Percentiles rank a stretch among this genome's conserved stretches.
phyloP scores from a whole-genome alignment of 1,140 invertebrate species.

The Cyrtorhinus lividipennis region DNA sequence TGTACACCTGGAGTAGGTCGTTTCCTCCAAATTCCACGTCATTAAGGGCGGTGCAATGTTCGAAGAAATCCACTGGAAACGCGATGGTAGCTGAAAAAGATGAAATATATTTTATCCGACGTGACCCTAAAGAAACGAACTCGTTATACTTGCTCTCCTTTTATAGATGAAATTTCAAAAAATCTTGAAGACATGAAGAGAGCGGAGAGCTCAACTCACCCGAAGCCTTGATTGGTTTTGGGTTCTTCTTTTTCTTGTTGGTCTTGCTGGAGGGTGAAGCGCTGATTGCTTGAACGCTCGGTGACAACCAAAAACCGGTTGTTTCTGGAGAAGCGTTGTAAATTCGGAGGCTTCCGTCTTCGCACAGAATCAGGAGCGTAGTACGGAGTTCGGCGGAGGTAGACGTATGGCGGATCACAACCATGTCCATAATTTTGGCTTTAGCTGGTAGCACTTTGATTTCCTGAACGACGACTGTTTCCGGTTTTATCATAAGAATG shows the following conservation, averaged over 20 bases:
- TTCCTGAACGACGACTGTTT: slow-evolving; percentile 77
- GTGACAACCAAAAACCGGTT: slow-evolving; percentile 67
- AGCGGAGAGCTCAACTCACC: too few relatives aligned
- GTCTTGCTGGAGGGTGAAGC: slow-evolving; percentile 32
- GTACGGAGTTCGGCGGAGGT: slow-evolving; percentile 65
- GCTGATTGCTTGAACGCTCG: slow-evolving; percentile 53
- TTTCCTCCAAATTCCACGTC: slow-evolving; percentile 93
- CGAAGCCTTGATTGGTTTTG: slow-evolving; percentile 38
- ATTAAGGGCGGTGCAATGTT: slow-evolving; percentile 77
- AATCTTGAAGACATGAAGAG: too few relatives aligned
- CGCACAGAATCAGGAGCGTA: slow-evolving; percentile 83
- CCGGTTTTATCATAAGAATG: slow-evolving; percentile 82
- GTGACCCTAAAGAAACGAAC: background rate
- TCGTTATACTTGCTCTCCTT: too few relatives aligned
- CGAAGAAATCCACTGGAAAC: slow-evolving; percentile 94
- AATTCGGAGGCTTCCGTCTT: slow-evolving; percentile 89
- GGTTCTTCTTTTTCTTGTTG: slow-evolving; percentile 41
- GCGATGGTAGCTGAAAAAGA: slow-evolving; percentile 33
- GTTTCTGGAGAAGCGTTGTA: slow-evolving; percentile 62
- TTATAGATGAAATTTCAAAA: too few relatives aligned
- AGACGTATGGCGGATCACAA: slow-evolving; percentile 70
- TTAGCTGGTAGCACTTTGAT: slow-evolving; percentile 80
- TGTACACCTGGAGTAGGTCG: slow-evolving; percentile 90
- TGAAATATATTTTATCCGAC: background rate
- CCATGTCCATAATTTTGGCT: slow-evolving; percentile 92